A percentile compares a stretch with the other conserved stretches of the same genome.
These are phyloP conservation scores for Cottoperca gobio DNA, from an alignment of 2,797 vertebrate genomes.

Conservation along the genomic window DNA sequence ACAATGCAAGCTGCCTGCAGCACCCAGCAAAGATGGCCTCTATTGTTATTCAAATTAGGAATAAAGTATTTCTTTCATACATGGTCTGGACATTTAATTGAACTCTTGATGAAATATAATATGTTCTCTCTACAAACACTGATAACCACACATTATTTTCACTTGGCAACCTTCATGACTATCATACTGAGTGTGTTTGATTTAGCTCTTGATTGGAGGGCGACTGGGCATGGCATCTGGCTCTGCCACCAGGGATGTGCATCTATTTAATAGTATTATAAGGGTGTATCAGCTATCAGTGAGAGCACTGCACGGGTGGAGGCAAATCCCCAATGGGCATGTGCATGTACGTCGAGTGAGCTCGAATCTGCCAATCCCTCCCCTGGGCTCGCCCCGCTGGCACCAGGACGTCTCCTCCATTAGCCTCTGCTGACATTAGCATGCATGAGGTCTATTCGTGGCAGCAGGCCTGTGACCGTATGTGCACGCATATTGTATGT, in stretches of 20 bases:
- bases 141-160: slow-evolving; percentile 57
- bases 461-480: slow-evolving; percentile 20
- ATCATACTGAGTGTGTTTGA: slow-evolving; percentile 40
- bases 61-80: slow-evolving; percentile 51
- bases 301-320: slow-evolving; percentile 46
- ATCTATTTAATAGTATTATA: slow-evolving; percentile 67
- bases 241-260: slow-evolving; percentile 54
- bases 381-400: slow-evolving; percentile 55
- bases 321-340: slow-evolving; percentile 60
- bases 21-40: slow-evolving; percentile 55
- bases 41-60: slow-evolving; percentile 80
- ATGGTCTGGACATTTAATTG: slow-evolving; percentile 46
- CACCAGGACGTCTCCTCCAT: slow-evolving; percentile 49
- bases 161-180: slow-evolving; percentile 41
- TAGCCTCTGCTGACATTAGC: slow-evolving; percentile 58
- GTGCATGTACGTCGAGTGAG: slow-evolving; percentile 38
- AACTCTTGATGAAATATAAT: slow-evolving; percentile 49
- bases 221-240: slow-evolving; percentile 50
- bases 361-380: slow-evolving; percentile 57
- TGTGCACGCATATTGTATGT: slow-evolving; percentile 15
- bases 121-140: slow-evolving; percentile 41
- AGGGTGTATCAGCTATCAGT: slow-evolving; percentile 60
- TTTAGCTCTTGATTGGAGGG: slow-evolving; percentile 52
- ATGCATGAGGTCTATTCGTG: slow-evolving; percentile 51
- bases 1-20: slow-evolving; percentile 68